Base-by-base conservation (phyloP, 1,140 invertebrate species). In the Rhagoletis zephyria region DNA sequence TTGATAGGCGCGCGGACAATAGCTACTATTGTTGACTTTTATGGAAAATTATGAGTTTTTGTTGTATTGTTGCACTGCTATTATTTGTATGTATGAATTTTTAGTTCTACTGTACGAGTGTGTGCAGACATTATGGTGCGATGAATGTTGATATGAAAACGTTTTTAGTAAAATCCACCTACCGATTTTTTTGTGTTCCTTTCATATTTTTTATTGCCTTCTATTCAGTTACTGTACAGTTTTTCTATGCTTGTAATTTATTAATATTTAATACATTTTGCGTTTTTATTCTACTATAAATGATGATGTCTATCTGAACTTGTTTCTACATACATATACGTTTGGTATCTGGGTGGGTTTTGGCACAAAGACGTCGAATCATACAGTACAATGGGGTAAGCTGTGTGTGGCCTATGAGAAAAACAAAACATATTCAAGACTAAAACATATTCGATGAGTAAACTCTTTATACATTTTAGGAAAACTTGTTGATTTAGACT, bases 41-140 rank as follows among this genome's bases (percentile, higher is more conserved):
- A 81, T 81, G 1, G 74, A 12, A 81, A 81, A 81, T 81, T 81
- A 81, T 81, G 74, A 19, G 48, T 81, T 56, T 81, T 51, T 81
- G 1, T 48, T 74, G 42, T 67, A 9, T 74, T 74, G 67, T 45
- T 74, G 67, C 42, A 74, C 40, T 74, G 74, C 56, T 10, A 81
- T 56, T 81, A 56, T 51, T 56, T n/a, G 42, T 59, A 19, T 14
- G 16, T 19, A 81, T 59, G n/a, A 42, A 14, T 70, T 14, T 45
- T 2, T 70, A 14, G 9, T 14, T 48, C 4, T 63, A 63, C 61
- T 7, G 40, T 5, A 9, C 16, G 67, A 5, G 16, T 74, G 2
- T 74, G 70, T 74, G 4, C 61, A 63, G 61, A 4, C 61, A 63
- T 4, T 14, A 16, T 16, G 70, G 2, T 74, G 45, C 40, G 40